Evolutionary conservation across 2,113 vertebrate genomes (phyloP), one percentile per base, ranked within the genome.

Genomic region (Salvelinus namaycush): DNA sequence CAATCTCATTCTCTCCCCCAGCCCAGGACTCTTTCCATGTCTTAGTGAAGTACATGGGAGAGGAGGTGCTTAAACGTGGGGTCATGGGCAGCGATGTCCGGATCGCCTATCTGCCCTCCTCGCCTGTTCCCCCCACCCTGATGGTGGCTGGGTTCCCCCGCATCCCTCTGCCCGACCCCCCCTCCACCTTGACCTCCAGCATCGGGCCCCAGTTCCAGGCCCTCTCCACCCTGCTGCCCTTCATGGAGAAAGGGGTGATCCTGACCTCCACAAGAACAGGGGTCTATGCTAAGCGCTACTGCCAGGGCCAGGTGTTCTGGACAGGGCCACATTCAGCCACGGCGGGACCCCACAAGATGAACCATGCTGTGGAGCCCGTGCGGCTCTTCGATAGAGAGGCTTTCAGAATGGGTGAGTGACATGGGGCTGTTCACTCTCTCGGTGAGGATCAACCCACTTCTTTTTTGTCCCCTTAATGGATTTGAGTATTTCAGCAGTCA

Each of bases 221-320:
- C 0, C 89, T 93, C 1, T 78, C 76, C 39, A 84, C 76, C 18
- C 90, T 96, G 76, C 92, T 97, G 77, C 88, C 85, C 34, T 94
- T 91, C 76, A 92, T 97, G 64, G 89, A 95, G 76, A 90, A 81
- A 13, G 96, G 96, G 0, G 82, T 97, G 84, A 80, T 93, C 85
- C 90, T 95, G 34, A 95, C 92, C 79, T 94, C 92, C 81, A 92
- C 87, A 12, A 9, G 34, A 7, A 75, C 81, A 29, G 96, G 96
- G 0, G 90, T 97, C 24, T 96, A 95, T 29, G 92, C 93, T 9
- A 91, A 86, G 64, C 87, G 94, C 59, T 90, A 82, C 57, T 97
- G 95, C 82, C 91, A 88, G 54, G 93, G 93, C 1, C 89, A 92
- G 49, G 86, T 97, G 75, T 96, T 90, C 83, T 97, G 95, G 95